Percentiles rank a stretch among this genome's conserved stretches.
Evolutionary conservation across 2,113 vertebrate genomes (phyloP).

Genomic region (Centropristis striata): DNA sequence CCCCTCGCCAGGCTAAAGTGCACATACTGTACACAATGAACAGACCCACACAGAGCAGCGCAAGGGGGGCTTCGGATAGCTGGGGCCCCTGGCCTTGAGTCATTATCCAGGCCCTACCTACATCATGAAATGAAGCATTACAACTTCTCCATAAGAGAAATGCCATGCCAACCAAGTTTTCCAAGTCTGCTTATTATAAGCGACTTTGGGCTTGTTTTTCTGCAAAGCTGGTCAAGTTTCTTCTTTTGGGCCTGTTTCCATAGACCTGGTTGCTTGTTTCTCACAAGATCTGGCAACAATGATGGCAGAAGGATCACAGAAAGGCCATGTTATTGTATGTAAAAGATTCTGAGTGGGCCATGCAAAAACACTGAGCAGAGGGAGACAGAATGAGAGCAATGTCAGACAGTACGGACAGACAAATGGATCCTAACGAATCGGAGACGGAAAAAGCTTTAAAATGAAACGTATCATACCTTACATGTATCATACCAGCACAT

Average conservation of each 20-base stretch:
- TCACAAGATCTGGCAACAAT: no score
- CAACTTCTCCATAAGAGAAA: conserved; percentile 11
- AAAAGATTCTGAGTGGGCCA: background rate
- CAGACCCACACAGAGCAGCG: background rate
- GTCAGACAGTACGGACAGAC: background rate
- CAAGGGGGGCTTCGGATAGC: background rate
- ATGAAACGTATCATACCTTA: background rate
- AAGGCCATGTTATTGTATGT: background rate
- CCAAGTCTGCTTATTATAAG: no score
- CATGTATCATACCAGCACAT: no score
- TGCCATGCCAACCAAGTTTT: background rate
- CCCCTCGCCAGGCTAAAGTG: background rate
- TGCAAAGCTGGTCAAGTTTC: no score
- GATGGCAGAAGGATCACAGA: background rate
- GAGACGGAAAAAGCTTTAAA: background rate
- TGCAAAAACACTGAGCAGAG: background rate
- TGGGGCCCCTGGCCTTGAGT: conserved; percentile 17
- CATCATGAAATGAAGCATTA: conserved; percentile 6
- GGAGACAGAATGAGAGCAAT: background rate
- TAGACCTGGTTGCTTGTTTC: no score
- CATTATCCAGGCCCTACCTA: conserved; percentile 16
- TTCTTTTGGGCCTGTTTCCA: no score
- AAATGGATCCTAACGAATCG: background rate
- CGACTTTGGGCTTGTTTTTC: no score
- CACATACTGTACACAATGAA: conserved; percentile 21